Conservation (phyloP, 2,888 invertebrate species). For the Zonitis immaculata region DNA sequence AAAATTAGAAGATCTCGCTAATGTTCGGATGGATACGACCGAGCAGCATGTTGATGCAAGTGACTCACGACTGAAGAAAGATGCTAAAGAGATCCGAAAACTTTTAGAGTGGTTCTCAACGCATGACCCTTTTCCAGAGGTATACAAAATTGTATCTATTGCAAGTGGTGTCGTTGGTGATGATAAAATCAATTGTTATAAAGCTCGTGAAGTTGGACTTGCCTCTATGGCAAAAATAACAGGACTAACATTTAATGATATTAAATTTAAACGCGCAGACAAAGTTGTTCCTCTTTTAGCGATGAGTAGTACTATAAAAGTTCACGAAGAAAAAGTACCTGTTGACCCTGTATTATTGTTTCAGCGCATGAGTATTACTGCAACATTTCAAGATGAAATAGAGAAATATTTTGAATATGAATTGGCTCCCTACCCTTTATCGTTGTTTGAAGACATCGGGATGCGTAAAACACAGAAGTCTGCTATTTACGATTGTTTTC, state of each 20-base stretch:
- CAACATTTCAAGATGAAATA: neutral
- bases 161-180: slow-evolving; percentile 6
- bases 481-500: slow-evolving; percentile 9
- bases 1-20: slow-evolving; percentile 33
- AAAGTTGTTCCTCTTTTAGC: slow-evolving; percentile 15
- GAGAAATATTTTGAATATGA: neutral
- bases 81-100: slow-evolving; percentile 27
- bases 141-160: slow-evolving; percentile 3
- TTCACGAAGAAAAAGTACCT: slow-evolving; percentile 6
- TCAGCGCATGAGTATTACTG: slow-evolving; percentile 7
- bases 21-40: slow-evolving; percentile 23
- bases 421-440: slow-evolving; percentile 1
- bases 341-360: slow-evolving; percentile 14
- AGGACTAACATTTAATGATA: slow-evolving; percentile 9
- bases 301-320: slow-evolving; percentile 11
- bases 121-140: slow-evolving; percentile 9
- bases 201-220: slow-evolving; percentile 16
- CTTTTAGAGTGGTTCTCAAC: slow-evolving; percentile 25
- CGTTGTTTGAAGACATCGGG: slow-evolving; percentile 14
- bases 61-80: slow-evolving; percentile 38
- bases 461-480: slow-evolving; percentile 18
- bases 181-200: slow-evolving; percentile 9
- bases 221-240: slow-evolving; percentile 9
- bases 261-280: slow-evolving; percentile 8
- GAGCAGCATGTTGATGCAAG: slow-evolving; percentile 44